Evolutionary conservation across 2,797 vertebrate species (phyloP).

Genomic region (Microtus agrestis): DNA sequence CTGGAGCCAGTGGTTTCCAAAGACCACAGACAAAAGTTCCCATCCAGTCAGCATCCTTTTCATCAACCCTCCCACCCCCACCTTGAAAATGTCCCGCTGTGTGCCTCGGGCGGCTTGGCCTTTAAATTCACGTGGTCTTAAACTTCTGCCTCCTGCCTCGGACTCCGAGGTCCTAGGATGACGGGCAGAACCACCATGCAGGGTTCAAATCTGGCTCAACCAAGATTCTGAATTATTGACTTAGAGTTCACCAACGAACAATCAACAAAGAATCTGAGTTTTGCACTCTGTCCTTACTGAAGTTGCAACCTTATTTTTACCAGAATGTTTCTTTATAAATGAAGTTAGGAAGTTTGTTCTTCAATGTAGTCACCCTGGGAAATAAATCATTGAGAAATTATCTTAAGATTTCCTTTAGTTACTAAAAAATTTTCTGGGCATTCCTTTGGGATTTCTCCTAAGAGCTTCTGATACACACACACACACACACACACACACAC

Average conservation of each 20-base stretch:
- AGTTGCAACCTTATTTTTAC: not conserved
- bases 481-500: not conserved
- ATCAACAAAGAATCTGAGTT: not conserved
- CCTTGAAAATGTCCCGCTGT: not conserved
- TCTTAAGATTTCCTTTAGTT: conserved; percentile 22
- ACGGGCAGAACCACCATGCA: not conserved
- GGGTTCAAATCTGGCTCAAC: not conserved
- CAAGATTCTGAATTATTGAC: not conserved
- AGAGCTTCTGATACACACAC: conserved; percentile 1
- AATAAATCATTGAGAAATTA: conserved; percentile 59
- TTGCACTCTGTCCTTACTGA: not conserved
- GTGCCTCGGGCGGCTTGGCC: not conserved
- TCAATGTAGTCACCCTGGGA: conserved; percentile 23
- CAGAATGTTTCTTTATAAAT: not conserved
- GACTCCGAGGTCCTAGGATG: not conserved
- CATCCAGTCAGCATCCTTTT: not conserved
- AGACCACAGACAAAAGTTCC: not conserved
- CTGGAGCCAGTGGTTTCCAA: not conserved
- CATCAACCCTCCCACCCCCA: not conserved
- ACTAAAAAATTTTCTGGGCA: conserved; percentile 38
- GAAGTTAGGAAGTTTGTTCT: not conserved
- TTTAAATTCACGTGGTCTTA: not conserved
- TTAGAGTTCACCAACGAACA: not conserved
- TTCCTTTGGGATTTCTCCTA: not conserved
- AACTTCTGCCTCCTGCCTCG: not conserved